phyloP scores from a whole-genome alignment of 2,888 invertebrate genomes.

The Dryobota labecula region DNA sequence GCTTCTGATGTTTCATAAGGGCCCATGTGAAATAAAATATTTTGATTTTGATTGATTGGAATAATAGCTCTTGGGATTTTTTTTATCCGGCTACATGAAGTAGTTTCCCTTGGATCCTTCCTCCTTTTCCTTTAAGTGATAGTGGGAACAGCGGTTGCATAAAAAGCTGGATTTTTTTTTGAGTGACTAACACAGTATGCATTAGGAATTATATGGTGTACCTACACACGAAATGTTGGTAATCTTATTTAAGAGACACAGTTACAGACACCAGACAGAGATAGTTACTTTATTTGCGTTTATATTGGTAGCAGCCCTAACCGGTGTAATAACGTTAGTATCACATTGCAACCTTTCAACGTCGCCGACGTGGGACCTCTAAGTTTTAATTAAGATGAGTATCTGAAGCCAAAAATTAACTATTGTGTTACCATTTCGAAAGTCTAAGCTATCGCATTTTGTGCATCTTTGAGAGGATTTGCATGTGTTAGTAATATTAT shows the following conservation, averaged over 20 bases:
- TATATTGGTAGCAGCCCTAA: slow-evolving; percentile 33
- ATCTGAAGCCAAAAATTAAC: slow-evolving; percentile 45
- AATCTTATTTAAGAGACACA: no score
- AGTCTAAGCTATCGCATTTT: slow-evolving; percentile 26
- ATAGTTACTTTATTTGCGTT: no score
- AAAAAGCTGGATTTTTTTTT: neutral
- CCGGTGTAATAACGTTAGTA: neutral
- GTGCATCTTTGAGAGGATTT: slow-evolving; percentile 7
- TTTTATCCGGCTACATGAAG: neutral
- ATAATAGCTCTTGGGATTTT: no score
- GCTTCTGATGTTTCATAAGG: no score
- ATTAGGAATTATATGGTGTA: no score
- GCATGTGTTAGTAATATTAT: no score
- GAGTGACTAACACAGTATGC: no score
- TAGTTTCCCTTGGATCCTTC: neutral
- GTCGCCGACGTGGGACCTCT: slow-evolving; percentile 23
- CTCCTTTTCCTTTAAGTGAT: neutral
- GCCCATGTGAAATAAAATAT: no score
- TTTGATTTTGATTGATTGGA: no score
- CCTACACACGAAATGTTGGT: no score
- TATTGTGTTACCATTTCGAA: slow-evolving; percentile 52
- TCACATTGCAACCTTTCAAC: slow-evolving; percentile 49
- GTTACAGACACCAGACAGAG: no score
- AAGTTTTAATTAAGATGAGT: slow-evolving; percentile 54
- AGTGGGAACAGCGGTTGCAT: neutral